phyloP scores from a whole-genome alignment of 2,888 invertebrate species.

The Leucoma salicis region DNA sequence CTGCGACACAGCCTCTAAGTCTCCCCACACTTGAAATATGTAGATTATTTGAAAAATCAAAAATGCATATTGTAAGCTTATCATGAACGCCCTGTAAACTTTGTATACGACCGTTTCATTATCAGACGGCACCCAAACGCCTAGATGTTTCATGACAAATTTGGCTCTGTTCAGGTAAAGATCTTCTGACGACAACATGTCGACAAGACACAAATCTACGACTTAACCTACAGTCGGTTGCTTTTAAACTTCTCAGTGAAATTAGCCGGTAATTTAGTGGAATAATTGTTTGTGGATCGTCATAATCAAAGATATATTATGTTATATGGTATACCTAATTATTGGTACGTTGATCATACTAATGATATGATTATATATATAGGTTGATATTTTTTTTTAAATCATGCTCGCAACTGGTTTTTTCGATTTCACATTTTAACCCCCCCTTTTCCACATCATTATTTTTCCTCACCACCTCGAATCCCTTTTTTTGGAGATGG shows the following conservation, averaged over 20 bases:
- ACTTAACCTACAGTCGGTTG: background rate
- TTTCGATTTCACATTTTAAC: no score
- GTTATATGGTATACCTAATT: background rate
- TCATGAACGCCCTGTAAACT: conserved; percentile 52
- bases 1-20: conserved; percentile 65
- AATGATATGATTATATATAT: background rate
- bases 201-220: background rate
- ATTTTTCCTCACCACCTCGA: no score
- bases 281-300: background rate
- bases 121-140: conserved; percentile 59
- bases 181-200: conserved; percentile 40
- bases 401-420: no score
- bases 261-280: background rate
- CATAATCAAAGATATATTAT: background rate
- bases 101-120: conserved; percentile 42
- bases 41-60: conserved; percentile 62
- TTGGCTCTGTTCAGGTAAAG: conserved; percentile 63
- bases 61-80: conserved; percentile 60
- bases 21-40: conserved; percentile 65
- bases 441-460: no score
- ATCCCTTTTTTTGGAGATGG: no score
- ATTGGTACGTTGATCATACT: background rate
- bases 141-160: conserved; percentile 64
- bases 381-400: background rate
- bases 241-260: background rate